phyloP scores from a whole-genome alignment of 2,797 vertebrate genomes.

The Acrocephalus scirpaceus region DNA sequence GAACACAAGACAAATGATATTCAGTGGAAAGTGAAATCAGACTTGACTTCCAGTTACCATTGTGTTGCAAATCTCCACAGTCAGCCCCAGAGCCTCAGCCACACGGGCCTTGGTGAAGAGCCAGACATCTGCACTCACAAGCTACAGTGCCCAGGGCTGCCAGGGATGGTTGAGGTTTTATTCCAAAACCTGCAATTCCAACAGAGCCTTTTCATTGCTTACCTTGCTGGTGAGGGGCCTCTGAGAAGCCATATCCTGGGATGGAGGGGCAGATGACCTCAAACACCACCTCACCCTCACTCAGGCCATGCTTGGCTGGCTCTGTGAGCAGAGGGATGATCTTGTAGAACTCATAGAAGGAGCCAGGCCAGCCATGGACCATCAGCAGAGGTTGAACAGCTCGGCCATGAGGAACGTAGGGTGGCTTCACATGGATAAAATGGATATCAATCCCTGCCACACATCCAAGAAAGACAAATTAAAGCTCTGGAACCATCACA shows the following conservation, averaged over 20 bases:
- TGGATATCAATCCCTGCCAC: conserved; percentile 85
- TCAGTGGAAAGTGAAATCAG: neutral
- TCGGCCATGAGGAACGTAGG: conserved; percentile 66
- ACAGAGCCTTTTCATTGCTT: neutral
- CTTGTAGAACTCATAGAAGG: conserved; percentile 90
- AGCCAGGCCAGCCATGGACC: conserved; percentile 91
- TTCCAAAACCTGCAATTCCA: neutral
- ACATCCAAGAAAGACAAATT: conserved; percentile 34
- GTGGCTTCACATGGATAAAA: conserved; percentile 84
- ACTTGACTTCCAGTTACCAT: neutral
- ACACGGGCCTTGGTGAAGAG: neutral
- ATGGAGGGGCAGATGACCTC: conserved; percentile 92
- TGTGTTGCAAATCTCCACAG: neutral
- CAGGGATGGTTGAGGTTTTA: neutral
- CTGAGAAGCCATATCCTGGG: conserved; percentile 89
- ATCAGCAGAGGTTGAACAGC: conserved; percentile 83
- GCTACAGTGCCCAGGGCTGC: neutral
- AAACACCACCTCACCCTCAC: conserved; percentile 69
- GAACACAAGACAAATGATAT: neutral
- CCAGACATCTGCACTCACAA: neutral
- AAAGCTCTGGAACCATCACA: neutral
- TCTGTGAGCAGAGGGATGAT: conserved; percentile 86
- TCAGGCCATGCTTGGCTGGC: conserved; percentile 52
- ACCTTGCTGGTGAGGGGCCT: conserved; percentile 86
- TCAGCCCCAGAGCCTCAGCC: neutral